Evolutionary conservation across 2,888 invertebrate species (phyloP), one percentile per base, ranked within the genome.

Genomic region (Lampropteryx suffumata): DNA sequence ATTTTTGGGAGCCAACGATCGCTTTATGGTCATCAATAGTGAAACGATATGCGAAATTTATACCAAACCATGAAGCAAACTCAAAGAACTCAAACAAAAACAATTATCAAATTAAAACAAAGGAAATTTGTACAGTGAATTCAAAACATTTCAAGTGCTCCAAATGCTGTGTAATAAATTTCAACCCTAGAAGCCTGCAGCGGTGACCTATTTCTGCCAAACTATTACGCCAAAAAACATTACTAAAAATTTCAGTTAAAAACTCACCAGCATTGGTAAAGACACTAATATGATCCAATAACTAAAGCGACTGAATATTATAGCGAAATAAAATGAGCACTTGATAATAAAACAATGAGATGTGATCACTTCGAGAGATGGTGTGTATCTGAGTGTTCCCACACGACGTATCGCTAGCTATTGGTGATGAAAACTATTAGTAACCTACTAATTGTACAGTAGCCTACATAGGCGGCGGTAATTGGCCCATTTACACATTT

Each of bases 401-500:
- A 71, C 70, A 70, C 73, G 64, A 59, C 61, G 75, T 58, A 73
- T 68, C 74, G 78, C 72, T 77, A 79, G 79, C 82, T 81, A 80
- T 82, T 76, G 84, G 79, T 86, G 86, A 89, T 90, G 88, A 85
- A 88, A 89, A 85, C 84, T 84, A 86, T 89, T 89, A 89, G 89
- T 87, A 76, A 69, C 69, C 73, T 73, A 86, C 89, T 90, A 90
- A 90, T 89, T 90, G 88, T 81, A 74, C 79, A 67, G 80, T 79
- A 87, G 86, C 88, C 88, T 88, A 88, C 89, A 89, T 89, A 80
- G 74, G 62, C 75, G 68, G 72, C 84, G 88, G 88, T 90, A 90
- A 90, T 90, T 90, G 90, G 76, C 71, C 88, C 85, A 90, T 90
- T 89, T 90, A 89, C 89, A 89, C 87, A 79, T 87, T 85, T 87